These are phyloP conservation scores for Ornithoptera priamus DNA, from an alignment of 2,888 invertebrate genomes.

Conservation along the genomic window DNA sequence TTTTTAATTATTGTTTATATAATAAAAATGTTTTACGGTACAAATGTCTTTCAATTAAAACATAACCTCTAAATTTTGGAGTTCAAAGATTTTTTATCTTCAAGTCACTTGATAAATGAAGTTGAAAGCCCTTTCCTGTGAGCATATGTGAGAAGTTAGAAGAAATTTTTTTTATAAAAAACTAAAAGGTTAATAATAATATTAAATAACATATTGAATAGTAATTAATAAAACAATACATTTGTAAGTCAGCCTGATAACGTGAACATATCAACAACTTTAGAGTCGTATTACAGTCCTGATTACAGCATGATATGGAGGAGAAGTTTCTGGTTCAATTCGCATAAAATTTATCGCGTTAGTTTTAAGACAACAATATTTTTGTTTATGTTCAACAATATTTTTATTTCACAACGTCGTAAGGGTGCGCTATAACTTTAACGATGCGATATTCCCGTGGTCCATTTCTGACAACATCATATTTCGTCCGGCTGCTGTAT, in stretches of 20 bases:
- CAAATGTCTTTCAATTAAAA: constrained; percentile 30
- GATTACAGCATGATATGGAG: too few species aligned
- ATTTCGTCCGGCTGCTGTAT: neutral
- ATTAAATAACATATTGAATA: too few species aligned
- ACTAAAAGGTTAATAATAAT: too few species aligned
- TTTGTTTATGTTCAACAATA: neutral
- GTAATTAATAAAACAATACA: too few species aligned
- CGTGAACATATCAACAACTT: too few species aligned
- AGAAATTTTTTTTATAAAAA: too few species aligned
- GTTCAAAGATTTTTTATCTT: neutral
- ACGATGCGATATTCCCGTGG: neutral
- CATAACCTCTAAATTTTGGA: neutral
- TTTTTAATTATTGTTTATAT: constrained; percentile 75
- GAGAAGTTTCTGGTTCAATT: too few species aligned
- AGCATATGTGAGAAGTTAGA: too few species aligned
- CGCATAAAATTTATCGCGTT: neutral
- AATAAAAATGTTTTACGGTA: constrained; percentile 74
- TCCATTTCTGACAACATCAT: neutral
- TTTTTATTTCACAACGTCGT: neutral
- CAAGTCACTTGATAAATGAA: too few species aligned
- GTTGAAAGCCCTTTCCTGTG: too few species aligned
- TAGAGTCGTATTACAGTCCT: too few species aligned
- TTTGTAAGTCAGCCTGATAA: too few species aligned
- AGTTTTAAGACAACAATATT: neutral
- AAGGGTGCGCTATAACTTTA: neutral